These are phyloP conservation scores for Trematomus loennbergii DNA, from an alignment of 2,113 vertebrate genomes.

Conservation along the genomic window DNA sequence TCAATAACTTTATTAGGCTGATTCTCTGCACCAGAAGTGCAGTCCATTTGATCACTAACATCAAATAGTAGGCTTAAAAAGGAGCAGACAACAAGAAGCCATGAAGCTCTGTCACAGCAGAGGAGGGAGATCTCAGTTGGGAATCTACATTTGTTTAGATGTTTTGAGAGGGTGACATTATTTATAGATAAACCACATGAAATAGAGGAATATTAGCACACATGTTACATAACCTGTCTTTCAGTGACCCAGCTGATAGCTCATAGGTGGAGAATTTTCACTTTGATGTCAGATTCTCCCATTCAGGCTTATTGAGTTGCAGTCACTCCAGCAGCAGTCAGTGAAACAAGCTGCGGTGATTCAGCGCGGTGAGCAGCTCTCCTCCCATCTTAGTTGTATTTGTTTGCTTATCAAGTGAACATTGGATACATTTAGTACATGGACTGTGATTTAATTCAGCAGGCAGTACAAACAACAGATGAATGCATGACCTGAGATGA, in stretches of 20 bases:
- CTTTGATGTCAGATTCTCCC: slow-evolving; percentile 13
- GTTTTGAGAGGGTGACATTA: slow-evolving; percentile 21
- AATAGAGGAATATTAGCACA: slow-evolving; percentile 5
- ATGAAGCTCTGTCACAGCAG: background rate
- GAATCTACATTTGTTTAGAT: slow-evolving; percentile 22
- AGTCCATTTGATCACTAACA: slow-evolving; percentile 21
- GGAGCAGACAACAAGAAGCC: slow-evolving; percentile 1
- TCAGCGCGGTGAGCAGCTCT: background rate
- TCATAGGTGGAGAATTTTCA: background rate
- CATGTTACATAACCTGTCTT: slow-evolving; percentile 22
- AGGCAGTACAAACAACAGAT: background rate
- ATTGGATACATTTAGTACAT: background rate
- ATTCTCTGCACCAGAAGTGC: background rate
- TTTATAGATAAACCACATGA: slow-evolving; percentile 33
- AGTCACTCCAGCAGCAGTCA: background rate
- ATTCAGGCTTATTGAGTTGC: slow-evolving; percentile 12
- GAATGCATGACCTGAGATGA: background rate
- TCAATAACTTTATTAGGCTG: slow-evolving; percentile 2
- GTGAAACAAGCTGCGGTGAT: background rate
- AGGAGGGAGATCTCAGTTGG: background rate
- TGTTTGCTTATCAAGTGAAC: slow-evolving; percentile 5
- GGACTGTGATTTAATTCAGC: background rate
- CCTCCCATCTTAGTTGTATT: background rate
- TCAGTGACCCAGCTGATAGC: slow-evolving; percentile 22
- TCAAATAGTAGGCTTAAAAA: slow-evolving; percentile 19